Percentiles rank a stretch among this genome's conserved stretches.
Evolutionary conservation across 2,888 invertebrate genomes (phyloP).

Genomic region (Ceraclea dissimilis): DNA sequence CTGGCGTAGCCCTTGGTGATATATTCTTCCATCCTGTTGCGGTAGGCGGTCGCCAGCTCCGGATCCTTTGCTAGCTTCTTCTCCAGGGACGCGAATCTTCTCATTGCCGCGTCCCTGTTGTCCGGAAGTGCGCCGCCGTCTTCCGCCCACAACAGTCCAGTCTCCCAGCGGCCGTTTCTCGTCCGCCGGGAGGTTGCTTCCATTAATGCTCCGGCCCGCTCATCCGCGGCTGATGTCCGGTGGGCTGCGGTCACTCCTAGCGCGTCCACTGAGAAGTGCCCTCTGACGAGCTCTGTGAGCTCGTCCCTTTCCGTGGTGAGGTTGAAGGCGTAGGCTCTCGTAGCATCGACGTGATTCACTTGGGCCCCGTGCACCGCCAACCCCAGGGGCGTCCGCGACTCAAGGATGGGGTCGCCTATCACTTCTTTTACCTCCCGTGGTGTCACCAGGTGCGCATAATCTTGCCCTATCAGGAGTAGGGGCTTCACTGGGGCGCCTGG

Average conservation of each 20-base stretch:
- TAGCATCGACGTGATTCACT: too few relatives aligned
- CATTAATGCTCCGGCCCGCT: background rate
- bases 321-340: too few relatives aligned
- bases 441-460: too few relatives aligned
- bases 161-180: background rate
- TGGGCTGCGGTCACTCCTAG: background rate
- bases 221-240: background rate
- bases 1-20: constrained; percentile 3
- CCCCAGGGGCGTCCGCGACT: too few relatives aligned
- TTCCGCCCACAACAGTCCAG: background rate
- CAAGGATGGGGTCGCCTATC: too few relatives aligned
- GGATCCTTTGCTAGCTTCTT: too few relatives aligned
- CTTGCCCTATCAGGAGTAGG: too few relatives aligned
- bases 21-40: background rate
- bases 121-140: background rate
- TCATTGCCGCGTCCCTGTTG: background rate
- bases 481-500: too few relatives aligned
- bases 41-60: constrained; percentile 5
- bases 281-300: too few relatives aligned
- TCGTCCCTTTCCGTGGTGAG: too few relatives aligned
- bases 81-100: background rate
- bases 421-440: too few relatives aligned
- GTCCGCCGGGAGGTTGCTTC: background rate
- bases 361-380: too few relatives aligned
- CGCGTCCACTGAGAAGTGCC: background rate